phyloP scores from a whole-genome alignment of 2,113 vertebrate species.

The Chamaea fasciata region DNA sequence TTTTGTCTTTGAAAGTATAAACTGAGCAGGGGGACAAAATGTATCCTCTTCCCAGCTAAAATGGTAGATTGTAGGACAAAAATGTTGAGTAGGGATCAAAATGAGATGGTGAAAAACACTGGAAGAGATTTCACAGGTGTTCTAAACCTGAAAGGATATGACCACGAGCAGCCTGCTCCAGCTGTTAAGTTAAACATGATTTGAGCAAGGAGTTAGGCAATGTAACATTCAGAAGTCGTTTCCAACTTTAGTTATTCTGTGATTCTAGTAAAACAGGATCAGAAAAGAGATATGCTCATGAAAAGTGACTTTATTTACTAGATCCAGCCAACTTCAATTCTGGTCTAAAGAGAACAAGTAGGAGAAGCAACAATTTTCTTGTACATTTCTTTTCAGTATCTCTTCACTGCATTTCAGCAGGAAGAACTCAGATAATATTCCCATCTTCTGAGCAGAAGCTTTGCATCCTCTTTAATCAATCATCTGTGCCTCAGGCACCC shows the following conservation, averaged over 20 bases:
- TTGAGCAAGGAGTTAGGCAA: not conserved
- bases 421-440: not conserved
- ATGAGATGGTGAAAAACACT: not conserved
- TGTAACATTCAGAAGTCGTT: not conserved
- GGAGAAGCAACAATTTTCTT: not conserved
- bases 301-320: not conserved
- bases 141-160: not conserved
- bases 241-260: not conserved
- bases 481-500: not conserved
- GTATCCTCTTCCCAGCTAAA: not conserved
- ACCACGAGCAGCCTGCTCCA: not conserved
- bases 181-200: not conserved
- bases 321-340: not conserved
- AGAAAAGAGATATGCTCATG: not conserved
- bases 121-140: not conserved
- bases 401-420: not conserved
- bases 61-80: not conserved
- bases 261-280: not conserved
- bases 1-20: not conserved
- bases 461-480: not conserved
- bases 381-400: not conserved
- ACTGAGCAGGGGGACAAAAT: not conserved
- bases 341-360: not conserved
- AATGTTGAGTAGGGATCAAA: not conserved
- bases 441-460: not conserved